Evolutionary conservation across 2,888 invertebrate genomes (phyloP).

Genomic region (Leptopterna dolabrata): DNA sequence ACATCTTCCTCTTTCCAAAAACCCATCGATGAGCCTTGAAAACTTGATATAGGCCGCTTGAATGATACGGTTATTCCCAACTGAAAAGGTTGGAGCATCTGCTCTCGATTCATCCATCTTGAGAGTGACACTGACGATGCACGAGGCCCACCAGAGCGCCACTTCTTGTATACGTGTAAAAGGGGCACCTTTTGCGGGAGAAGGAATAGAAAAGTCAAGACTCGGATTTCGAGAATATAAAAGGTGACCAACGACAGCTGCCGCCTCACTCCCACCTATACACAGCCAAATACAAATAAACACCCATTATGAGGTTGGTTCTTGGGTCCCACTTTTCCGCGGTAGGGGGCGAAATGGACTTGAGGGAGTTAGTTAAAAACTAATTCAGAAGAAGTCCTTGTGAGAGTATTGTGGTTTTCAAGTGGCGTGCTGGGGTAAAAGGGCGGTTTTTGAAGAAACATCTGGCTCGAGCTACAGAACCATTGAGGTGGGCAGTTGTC

Average conservation of each 20-base stretch:
- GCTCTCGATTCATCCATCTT: conserved; percentile 46
- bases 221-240: neutral
- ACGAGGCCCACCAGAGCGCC: conserved; percentile 25
- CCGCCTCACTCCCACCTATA: conserved; percentile 36
- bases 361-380: conserved; percentile 45
- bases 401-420: conserved; percentile 33
- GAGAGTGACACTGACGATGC: conserved; percentile 13
- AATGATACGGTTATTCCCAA: neutral
- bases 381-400: conserved; percentile 25
- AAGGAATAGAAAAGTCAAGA: conserved; percentile 31
- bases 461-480: neutral
- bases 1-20: too few relatives aligned
- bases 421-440: conserved; percentile 26
- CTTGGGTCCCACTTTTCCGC: neutral
- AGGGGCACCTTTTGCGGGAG: neutral
- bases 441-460: neutral
- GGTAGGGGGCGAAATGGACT: neutral
- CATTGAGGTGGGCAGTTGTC: conserved; percentile 6
- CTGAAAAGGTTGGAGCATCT: conserved; percentile 4
- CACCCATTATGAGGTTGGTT: conserved; percentile 38
- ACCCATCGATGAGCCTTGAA: too few relatives aligned
- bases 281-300: conserved; percentile 46
- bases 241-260: conserved; percentile 23
- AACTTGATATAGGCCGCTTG: neutral
- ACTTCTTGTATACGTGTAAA: neutral